phyloP scores from a whole-genome alignment of 2,113 vertebrate genomes.

The Festucalex cinctus region DNA sequence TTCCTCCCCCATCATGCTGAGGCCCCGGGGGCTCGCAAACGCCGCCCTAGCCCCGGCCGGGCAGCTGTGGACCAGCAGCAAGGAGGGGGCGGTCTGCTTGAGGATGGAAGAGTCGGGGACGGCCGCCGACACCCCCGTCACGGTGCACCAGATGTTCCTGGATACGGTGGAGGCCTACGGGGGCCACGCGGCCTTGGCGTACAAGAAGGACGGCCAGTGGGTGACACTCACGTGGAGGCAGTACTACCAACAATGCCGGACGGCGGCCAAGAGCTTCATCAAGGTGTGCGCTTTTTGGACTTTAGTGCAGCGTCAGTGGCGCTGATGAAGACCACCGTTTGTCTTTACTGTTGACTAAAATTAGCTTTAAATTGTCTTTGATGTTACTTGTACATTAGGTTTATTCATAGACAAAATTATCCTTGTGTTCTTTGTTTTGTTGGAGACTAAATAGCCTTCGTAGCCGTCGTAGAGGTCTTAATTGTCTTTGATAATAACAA shows the following conservation, averaged over 20 bases:
- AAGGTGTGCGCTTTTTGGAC: constrained; percentile 58
- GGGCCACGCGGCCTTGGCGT: constrained; percentile 58
- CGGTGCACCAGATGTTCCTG: constrained; percentile 71
- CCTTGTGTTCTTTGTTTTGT: not conserved
- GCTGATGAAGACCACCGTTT: no score
- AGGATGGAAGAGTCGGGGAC: constrained; percentile 59
- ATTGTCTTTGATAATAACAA: no score
- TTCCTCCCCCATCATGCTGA: constrained; percentile 16
- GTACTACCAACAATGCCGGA: constrained; percentile 69
- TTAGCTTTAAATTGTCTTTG: no score
- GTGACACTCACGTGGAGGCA: constrained; percentile 59
- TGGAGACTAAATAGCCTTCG: not conserved
- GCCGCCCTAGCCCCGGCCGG: constrained; percentile 57
- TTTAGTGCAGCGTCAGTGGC: not conserved
- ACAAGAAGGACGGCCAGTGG: constrained; percentile 59
- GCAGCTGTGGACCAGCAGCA: constrained; percentile 57
- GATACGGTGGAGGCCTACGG: constrained; percentile 53
- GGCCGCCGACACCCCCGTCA: constrained; percentile 65
- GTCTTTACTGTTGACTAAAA: no score
- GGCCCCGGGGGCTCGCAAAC: not conserved
- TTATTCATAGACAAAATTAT: not conserved
- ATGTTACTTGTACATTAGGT: not conserved
- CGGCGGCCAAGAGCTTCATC: constrained; percentile 75
- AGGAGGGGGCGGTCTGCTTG: constrained; percentile 63
- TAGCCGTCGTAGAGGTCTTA: no score